Base-by-base conservation (phyloP, 2,113 vertebrate genomes). In the Rhinolophus ferrumequinum region DNA sequence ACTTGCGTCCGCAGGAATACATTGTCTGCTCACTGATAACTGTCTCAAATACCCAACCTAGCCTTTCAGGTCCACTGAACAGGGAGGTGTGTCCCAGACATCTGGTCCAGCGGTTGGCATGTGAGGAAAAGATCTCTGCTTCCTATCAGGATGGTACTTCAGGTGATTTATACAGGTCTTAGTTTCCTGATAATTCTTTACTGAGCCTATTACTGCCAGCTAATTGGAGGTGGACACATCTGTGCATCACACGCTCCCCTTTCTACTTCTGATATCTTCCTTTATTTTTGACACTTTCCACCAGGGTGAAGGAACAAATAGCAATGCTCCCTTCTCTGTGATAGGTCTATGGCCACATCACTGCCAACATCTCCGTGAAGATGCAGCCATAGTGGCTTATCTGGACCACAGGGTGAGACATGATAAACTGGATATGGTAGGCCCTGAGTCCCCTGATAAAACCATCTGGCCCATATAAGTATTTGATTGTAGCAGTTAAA, bases 101-200 rank as follows among this genome's bases (percentile, higher is more conserved):
- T 15, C 14, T 35, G 2, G 14, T 41, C n/a, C 26, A 50, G 47
- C 11, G 69, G 1, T 21, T 47, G 73, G 44, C 86, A 38, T 14
- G 6, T 44, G 54, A 77, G 38, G 62, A 76, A 54, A 73, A 93
- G 38, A 22, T 88, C 52, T 95, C 66, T 62, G 38, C 16, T 41
- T 70, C 72, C 10, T 41, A 11, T 58, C 0, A 67, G 69, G 28
- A 69, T 2, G 66, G 69, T 81, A 50, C 38, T 90, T 90, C 14
- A 47, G 41, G 41, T 70, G 69, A 79, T 13, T 82, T 79, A 21
- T 28, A 7, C 26, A 30, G 22, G 3, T 73, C 84, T 95, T n/a
- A 33, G 70, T 95, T 89, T 75, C 26, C 81, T 87, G 69, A 66
- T 44, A 75, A 50, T 72, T 96, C 56, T 93, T 66, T 93, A 21